Percentiles rank a stretch among this genome's conserved stretches.
These are phyloP conservation scores for Crambe crambe DNA, from an alignment of 37 sponge, comb jelly and placozoan species.

Conservation along the genomic window DNA sequence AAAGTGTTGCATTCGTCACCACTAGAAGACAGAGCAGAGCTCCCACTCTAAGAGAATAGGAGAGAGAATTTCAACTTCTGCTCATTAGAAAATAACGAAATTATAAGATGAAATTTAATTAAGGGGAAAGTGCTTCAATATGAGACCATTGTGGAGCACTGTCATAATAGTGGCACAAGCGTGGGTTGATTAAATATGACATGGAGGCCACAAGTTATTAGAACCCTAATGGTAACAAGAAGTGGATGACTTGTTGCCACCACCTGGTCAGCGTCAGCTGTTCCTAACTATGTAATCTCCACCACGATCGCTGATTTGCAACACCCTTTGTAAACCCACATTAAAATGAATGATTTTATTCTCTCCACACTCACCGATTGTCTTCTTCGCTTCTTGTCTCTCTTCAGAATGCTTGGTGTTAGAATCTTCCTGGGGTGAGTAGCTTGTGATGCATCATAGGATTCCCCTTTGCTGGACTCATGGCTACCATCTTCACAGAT, in stretches of 20 bases:
- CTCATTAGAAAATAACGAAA: no score
- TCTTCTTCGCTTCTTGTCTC: slow-evolving; percentile 24
- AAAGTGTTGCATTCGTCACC: not conserved
- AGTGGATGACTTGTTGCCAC: no score
- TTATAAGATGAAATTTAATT: no score
- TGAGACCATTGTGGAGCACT: no score
- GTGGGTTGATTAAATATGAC: no score
- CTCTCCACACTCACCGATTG: not conserved
- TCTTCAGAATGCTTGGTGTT: slow-evolving; percentile 29
- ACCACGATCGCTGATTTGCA: no score
- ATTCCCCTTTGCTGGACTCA: not conserved
- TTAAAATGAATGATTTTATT: not conserved
- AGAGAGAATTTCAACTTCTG: not conserved
- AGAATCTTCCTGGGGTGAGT: not conserved
- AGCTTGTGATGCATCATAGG: not conserved
- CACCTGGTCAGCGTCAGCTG: not conserved
- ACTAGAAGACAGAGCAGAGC: not conserved
- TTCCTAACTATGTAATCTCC: no score
- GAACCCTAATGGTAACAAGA: no score
- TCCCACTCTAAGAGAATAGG: not conserved
- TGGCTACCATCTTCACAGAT: not conserved
- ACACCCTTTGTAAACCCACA: no score
- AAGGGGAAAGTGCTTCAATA: no score
- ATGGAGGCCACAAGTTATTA: no score
- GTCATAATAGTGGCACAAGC: no score